A percentile compares a stretch with the other conserved stretches of the same genome.
Conservation (phyloP, 2,113 vertebrate genomes). For the Antechinus flavipes region DNA sequence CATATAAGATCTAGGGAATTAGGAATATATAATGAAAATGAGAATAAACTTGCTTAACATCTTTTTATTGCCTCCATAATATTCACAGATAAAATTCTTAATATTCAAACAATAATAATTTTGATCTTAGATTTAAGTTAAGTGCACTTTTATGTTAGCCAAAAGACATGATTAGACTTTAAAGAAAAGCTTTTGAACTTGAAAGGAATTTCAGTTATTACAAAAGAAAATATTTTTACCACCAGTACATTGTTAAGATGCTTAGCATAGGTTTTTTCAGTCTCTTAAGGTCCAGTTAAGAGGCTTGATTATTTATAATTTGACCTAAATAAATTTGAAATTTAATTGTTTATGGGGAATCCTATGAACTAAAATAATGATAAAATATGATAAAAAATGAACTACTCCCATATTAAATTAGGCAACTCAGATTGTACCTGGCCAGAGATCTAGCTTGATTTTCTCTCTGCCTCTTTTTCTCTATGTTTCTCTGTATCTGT, state of each 20-base stretch:
- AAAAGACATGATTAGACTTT: background rate
- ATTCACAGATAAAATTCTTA: background rate
- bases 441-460: accelerated
- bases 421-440: background rate
- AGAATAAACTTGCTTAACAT: background rate
- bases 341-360: background rate
- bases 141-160: background rate
- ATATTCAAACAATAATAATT: background rate
- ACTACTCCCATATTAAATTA: background rate
- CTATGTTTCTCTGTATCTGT: background rate
- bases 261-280: accelerated
- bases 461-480: accelerated
- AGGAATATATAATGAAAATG: background rate
- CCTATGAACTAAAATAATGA: background rate
- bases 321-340: accelerated
- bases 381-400: too few species aligned
- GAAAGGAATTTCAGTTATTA: background rate
- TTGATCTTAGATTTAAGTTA: background rate
- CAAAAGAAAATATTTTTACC: background rate
- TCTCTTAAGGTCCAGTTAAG: accelerated
- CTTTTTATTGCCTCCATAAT: background rate
- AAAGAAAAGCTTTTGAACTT: accelerated
- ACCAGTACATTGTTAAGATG: accelerated
- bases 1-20: background rate
- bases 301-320: accelerated